Evolutionary conservation across 64 coral and sea anemone genomes (phyloP), one percentile per base, ranked within the genome.

Genomic region (Dendronephthya gigantea): DNA sequence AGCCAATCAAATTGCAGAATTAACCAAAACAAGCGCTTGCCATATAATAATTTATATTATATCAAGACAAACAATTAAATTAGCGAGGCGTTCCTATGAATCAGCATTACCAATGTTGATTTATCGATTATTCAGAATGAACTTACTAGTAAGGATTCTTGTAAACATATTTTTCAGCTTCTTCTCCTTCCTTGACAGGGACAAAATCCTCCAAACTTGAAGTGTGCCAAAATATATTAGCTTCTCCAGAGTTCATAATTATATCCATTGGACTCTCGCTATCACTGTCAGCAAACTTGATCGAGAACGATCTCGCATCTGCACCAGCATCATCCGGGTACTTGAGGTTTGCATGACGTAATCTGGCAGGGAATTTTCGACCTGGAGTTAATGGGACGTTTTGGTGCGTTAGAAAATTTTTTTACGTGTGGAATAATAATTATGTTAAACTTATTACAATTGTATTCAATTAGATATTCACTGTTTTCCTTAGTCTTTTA

Each of bases 261-360:
- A 94, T 66, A 87, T 94, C 92, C 86, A 94, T 83, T 31, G 92
- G 92, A 43, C 89, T 90, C 36, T 94, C 92, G 25, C 76, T 84
- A 15, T 94, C 86, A 35, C 86, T 90, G 66, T 94, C 92, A 29
- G 86, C 92, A 94, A 94, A 94, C 58, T 94, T 94, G 0, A 94
- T 22, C 32, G 92, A 90, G 4, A 84, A 82, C 7, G 82, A 48
- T 83, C 92, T 85, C 8, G 84, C 89, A 43, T 94, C 92, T 28
- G 86, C 48, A 6, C 50, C 49, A 40, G 92, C 86, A 37, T 94
- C 92, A 50, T 94, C 89, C 28, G 40, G 33, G 23, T 48, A n/a
- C 23, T 85, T 82, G 17, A 94, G 83, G 62, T 94, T 90, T 70
- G 36, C 72, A 68, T 94, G 92, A 58, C 89, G 92, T 33, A 94